These are phyloP conservation scores for Epizoanthus rinbou DNA, from an alignment of 92 coral and sea anemone genomes.

Conservation along the genomic window DNA sequence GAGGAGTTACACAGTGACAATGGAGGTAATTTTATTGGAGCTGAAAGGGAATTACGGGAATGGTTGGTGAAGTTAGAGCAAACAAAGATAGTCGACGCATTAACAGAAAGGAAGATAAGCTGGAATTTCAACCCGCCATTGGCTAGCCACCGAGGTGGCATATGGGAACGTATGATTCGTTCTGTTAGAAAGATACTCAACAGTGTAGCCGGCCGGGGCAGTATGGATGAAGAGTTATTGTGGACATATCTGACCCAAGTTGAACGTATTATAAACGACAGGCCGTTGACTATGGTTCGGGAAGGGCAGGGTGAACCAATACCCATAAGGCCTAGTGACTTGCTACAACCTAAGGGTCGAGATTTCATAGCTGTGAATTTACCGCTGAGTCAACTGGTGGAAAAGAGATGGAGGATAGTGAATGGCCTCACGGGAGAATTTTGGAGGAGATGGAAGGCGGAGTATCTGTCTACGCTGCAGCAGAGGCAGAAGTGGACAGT, in stretches of 20 bases:
- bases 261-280: too few species aligned
- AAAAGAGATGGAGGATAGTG: too few species aligned
- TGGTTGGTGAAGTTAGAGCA: background rate
- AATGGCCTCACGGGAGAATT: conserved; percentile 8
- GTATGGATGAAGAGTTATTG: conserved; percentile 7
- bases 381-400: background rate
- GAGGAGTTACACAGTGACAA: background rate
- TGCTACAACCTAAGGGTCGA: background rate
- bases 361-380: background rate
- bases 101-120: background rate
- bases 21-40: too few species aligned
- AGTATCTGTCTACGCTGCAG: conserved; percentile 28
- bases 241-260: background rate
- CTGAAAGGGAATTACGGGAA: too few species aligned
- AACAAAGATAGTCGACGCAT: background rate
- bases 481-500: conserved; percentile 41
- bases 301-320: background rate
- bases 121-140: background rate
- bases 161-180: background rate
- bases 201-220: too few species aligned
- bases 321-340: too few species aligned
- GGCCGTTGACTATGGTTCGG: background rate
- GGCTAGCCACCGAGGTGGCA: conserved; percentile 4
- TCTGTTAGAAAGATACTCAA: too few species aligned
- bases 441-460: conserved; percentile 40